Evolutionary conservation across 2,797 vertebrate species (phyloP).

Genomic region (Allobates femoralis): DNA sequence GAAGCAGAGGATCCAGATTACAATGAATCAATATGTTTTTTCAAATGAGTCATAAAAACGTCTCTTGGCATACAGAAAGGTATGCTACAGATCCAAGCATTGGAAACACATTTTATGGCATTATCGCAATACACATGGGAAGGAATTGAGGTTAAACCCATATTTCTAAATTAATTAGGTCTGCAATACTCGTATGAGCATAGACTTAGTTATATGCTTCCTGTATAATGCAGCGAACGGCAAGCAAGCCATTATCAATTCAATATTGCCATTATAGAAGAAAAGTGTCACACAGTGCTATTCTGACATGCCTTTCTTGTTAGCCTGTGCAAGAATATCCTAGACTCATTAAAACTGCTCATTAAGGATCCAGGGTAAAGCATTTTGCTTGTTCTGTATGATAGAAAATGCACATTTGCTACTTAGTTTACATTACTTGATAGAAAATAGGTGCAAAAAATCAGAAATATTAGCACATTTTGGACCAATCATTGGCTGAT

Average conservation of each 20-base stretch:
- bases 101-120: not conserved
- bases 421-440: not conserved
- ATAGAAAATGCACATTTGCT: not conserved
- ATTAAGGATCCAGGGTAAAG: slow-evolving; percentile 14
- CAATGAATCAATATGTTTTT: not conserved
- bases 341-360: slow-evolving; percentile 54
- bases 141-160: not conserved
- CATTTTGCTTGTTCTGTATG: slow-evolving; percentile 17
- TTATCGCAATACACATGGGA: not conserved
- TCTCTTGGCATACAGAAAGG: not conserved
- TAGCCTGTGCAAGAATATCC: slow-evolving; percentile 32
- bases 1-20: not conserved
- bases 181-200: not conserved
- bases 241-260: slow-evolving; percentile 50
- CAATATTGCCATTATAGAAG: slow-evolving; percentile 35
- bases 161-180: slow-evolving; percentile 10
- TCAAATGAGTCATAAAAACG: not conserved
- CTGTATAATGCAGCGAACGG: slow-evolving; percentile 17
- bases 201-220: not conserved
- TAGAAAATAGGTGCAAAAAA: not conserved
- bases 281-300: slow-evolving; percentile 37
- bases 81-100: not conserved
- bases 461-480: not conserved
- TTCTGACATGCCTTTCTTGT: slow-evolving; percentile 39
- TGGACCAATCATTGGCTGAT: not conserved